phyloP scores from a whole-genome alignment of 2,888 invertebrate species.

The Machimus rusticus region DNA sequence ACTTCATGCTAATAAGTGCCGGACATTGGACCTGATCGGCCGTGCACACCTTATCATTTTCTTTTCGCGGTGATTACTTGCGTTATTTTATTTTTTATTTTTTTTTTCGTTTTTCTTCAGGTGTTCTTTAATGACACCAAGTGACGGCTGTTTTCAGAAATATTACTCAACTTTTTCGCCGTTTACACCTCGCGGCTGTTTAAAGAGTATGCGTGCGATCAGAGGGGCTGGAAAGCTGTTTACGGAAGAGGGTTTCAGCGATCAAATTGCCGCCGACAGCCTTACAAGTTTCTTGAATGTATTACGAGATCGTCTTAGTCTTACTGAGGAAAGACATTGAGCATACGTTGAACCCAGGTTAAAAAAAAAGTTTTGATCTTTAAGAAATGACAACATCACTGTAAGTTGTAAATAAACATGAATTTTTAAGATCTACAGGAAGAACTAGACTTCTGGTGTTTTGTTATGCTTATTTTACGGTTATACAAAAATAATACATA shows the following conservation, averaged over 20 bases:
- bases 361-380: background rate
- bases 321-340: background rate
- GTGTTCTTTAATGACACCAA: background rate
- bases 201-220: background rate
- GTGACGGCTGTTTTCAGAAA: background rate
- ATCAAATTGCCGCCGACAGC: background rate
- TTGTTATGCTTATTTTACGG: too few relatives aligned
- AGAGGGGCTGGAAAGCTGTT: background rate
- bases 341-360: background rate
- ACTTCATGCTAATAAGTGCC: constrained; percentile 10
- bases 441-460: background rate
- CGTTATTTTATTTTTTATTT: background rate
- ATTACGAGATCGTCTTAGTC: background rate
- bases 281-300: background rate
- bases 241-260: background rate
- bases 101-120: background rate
- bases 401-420: background rate
- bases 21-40: constrained; percentile 11
- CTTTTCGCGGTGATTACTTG: background rate
- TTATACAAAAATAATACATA: too few relatives aligned
- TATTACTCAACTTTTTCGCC: background rate
- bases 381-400: background rate
- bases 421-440: background rate
- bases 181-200: background rate
- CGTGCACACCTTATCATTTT: background rate